Evolutionary conservation across 2,113 vertebrate species (phyloP).

Genomic region (Lota lota): DNA sequence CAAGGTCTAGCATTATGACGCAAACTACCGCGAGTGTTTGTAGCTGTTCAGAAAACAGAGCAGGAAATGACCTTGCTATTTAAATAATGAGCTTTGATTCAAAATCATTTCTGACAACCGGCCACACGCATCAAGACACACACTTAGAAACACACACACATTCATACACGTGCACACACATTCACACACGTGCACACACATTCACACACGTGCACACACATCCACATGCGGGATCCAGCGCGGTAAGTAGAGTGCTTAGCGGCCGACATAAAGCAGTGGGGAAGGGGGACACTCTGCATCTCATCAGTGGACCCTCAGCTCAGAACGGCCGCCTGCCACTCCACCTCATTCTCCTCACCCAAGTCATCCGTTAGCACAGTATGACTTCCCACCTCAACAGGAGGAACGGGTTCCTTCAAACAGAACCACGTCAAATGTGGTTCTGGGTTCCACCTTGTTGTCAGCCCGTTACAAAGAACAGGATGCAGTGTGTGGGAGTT

Average conservation of each 20-base stretch:
- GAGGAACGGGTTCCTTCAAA: no score
- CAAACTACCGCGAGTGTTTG: no score
- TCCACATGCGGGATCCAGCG: slow-evolving; percentile 1
- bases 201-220: background rate
- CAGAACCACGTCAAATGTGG: no score
- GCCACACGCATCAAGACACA: no score
- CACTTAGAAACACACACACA: background rate
- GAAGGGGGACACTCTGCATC: slow-evolving; percentile 51
- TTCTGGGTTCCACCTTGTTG: no score
- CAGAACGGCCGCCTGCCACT: slow-evolving; percentile 7
- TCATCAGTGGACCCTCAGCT: slow-evolving; percentile 53
- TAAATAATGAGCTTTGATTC: background rate
- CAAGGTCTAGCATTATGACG: no score
- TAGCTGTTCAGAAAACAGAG: background rate
- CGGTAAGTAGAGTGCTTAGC: slow-evolving; percentile 9
- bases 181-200: background rate
- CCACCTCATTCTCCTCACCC: no score
- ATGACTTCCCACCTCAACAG: no score
- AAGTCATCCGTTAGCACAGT: no score
- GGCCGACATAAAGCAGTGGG: background rate
- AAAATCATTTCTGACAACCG: no score
- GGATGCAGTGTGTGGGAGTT: no score
- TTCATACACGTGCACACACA: background rate
- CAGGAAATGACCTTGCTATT: background rate
- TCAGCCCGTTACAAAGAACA: no score